These are phyloP conservation scores for Caenorhabditis tropicalis DNA, from an alignment of 1,140 invertebrate species.

Conservation along the genomic window DNA sequence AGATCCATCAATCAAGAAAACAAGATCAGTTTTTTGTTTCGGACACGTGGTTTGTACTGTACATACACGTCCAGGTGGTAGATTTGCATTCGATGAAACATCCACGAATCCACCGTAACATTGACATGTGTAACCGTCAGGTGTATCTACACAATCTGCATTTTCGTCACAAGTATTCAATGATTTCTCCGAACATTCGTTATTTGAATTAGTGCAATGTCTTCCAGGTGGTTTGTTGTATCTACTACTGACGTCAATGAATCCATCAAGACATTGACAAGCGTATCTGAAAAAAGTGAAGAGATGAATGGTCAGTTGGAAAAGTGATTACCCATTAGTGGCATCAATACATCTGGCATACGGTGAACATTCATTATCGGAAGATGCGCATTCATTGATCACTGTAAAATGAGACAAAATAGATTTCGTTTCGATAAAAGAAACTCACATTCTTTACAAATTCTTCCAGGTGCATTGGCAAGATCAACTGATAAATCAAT, in stretches of 20 bases:
- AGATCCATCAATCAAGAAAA: slow-evolving; percentile 71
- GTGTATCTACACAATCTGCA: slow-evolving; percentile 72
- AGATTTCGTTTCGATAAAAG: neutral
- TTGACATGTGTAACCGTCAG: slow-evolving; percentile 71
- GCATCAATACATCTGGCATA: slow-evolving; percentile 73
- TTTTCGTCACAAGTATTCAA: slow-evolving; percentile 72
- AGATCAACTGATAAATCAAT: slow-evolving; percentile 68
- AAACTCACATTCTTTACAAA: slow-evolving; percentile 69
- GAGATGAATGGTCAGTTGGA: neutral
- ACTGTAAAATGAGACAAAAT: slow-evolving; percentile 57
- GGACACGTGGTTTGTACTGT: slow-evolving; percentile 67
- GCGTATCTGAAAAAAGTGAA: slow-evolving; percentile 49
- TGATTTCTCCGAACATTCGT: slow-evolving; percentile 65
- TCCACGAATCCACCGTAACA: slow-evolving; percentile 73
- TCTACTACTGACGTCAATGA: slow-evolving; percentile 70
- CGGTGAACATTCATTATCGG: slow-evolving; percentile 68
- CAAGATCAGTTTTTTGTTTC: slow-evolving; percentile 59
- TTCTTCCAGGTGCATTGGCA: slow-evolving; percentile 64
- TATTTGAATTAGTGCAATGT: slow-evolving; percentile 70
- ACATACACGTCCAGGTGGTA: slow-evolving; percentile 70
- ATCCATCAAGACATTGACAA: slow-evolving; percentile 73
- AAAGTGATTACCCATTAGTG: slow-evolving; percentile 62
- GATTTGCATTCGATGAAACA: slow-evolving; percentile 67
- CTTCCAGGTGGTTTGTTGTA: slow-evolving; percentile 65
- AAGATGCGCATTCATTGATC: slow-evolving; percentile 70